These are phyloP conservation scores for Isotomurus palustris DNA, from an alignment of 2,888 invertebrate genomes.

Conservation along the genomic window DNA sequence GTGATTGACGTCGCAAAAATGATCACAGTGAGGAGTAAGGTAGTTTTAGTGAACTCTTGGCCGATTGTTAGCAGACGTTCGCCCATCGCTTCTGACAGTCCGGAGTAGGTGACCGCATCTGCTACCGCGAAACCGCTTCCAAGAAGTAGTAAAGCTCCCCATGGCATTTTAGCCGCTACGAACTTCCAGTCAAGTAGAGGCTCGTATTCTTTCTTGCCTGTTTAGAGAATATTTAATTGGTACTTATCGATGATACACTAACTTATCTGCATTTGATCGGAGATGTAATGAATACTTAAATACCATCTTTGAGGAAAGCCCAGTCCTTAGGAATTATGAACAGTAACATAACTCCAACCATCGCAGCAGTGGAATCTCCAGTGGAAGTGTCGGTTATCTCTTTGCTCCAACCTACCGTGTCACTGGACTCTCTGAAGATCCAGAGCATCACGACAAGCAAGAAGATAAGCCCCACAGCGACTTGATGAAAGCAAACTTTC, in stretches of 20 bases:
- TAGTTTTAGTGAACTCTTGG: too few species aligned
- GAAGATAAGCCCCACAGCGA: slow-evolving; percentile 25
- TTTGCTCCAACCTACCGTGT: slow-evolving; percentile 30
- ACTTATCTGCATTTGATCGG: too few species aligned
- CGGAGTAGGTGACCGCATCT: slow-evolving; percentile 16
- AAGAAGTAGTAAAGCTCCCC: slow-evolving; percentile 21
- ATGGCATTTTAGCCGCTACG: slow-evolving; percentile 13
- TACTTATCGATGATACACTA: too few species aligned
- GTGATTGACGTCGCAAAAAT: slow-evolving; percentile 14
- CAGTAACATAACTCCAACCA: slow-evolving; percentile 28
- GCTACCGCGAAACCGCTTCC: slow-evolving; percentile 20
- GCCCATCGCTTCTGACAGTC: slow-evolving; percentile 12
- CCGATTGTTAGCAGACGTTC: too few species aligned
- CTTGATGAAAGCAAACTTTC: slow-evolving; percentile 30
- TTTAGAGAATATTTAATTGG: too few species aligned
- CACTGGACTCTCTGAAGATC: slow-evolving; percentile 32
- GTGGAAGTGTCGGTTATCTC: background rate
- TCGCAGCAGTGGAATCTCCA: slow-evolving; percentile 30
- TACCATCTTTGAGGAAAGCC: too few species aligned
- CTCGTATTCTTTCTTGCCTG: slow-evolving; percentile 8
- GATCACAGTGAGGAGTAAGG: slow-evolving; percentile 10
- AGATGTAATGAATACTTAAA: too few species aligned
- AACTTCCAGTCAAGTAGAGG: slow-evolving; percentile 24
- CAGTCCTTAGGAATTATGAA: slow-evolving; percentile 33
- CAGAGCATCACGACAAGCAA: slow-evolving; percentile 25